A percentile compares a stretch with the other conserved stretches of the same genome.
These are phyloP conservation scores for Capra hircus DNA, from an alignment of 2,113 vertebrate genomes.

Conservation along the genomic window DNA sequence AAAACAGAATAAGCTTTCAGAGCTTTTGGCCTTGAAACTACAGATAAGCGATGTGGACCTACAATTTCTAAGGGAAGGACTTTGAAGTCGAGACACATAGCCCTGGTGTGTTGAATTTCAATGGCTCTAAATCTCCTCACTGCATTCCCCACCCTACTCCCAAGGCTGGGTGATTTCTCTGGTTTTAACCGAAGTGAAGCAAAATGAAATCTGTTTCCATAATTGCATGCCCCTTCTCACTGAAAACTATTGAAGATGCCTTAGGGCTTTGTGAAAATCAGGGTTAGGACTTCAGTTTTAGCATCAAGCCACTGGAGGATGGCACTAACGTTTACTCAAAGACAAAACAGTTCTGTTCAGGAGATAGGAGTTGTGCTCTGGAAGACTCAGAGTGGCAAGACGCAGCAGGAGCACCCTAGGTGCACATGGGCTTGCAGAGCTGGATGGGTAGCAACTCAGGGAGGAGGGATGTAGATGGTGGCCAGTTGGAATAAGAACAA, in stretches of 20 bases:
- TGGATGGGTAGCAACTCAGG: constrained; percentile 63
- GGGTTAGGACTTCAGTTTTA: not conserved
- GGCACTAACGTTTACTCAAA: constrained; percentile 19
- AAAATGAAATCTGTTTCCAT: not conserved
- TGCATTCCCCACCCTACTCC: not conserved
- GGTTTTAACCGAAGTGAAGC: not conserved
- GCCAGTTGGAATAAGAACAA: constrained; percentile 80
- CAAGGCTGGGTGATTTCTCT: not conserved
- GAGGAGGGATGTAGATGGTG: constrained; percentile 69
- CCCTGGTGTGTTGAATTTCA: not conserved
- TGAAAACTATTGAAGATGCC: not conserved
- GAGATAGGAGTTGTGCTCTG: not conserved
- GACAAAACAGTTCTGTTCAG: not conserved
- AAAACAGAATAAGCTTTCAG: not conserved
- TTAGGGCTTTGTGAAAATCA: not conserved
- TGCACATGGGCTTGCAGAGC: not conserved
- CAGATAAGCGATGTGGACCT: not conserved
- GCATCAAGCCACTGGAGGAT: not conserved
- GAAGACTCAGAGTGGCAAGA: constrained; percentile 25
- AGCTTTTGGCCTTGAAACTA: not conserved
- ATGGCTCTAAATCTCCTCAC: not conserved
- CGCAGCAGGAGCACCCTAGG: not conserved
- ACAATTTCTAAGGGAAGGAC: not conserved
- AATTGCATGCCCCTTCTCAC: not conserved
- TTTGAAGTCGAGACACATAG: not conserved